A percentile compares a stretch with the other conserved stretches of the same genome.
These are phyloP conservation scores for Agonopterix subpropinquella DNA, from an alignment of 2,888 invertebrate species.

Conservation along the genomic window DNA sequence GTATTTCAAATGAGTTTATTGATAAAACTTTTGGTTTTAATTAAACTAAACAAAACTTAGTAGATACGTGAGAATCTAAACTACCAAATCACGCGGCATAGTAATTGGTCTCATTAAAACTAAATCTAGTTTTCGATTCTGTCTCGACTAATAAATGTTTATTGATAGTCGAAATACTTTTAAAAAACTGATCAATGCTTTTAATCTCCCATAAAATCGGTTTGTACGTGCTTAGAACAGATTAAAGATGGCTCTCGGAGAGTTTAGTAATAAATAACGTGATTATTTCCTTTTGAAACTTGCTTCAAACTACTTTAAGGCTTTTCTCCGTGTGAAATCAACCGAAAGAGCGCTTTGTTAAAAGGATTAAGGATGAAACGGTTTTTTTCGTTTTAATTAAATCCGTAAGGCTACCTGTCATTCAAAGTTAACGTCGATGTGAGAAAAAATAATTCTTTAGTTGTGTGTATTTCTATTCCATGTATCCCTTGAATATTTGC, in stretches of 20 bases:
- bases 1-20: no score
- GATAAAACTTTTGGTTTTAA: no score
- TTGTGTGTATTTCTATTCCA: no score
- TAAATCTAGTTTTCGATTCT: slow-evolving; percentile 32
- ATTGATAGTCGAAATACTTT: slow-evolving; percentile 46
- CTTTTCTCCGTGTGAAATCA: slow-evolving; percentile 49
- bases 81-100: slow-evolving; percentile 17
- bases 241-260: slow-evolving; percentile 62
- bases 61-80: neutral
- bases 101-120: slow-evolving; percentile 41
- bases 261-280: slow-evolving; percentile 64
- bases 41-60: no score
- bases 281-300: slow-evolving; percentile 69
- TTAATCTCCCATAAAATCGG: slow-evolving; percentile 67
- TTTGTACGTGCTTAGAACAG: slow-evolving; percentile 57
- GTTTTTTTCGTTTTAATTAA: slow-evolving; percentile 13
- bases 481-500: no score
- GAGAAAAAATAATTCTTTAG: neutral
- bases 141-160: slow-evolving; percentile 38
- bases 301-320: slow-evolving; percentile 42
- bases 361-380: slow-evolving; percentile 41
- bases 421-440: neutral
- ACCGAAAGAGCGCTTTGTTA: slow-evolving; percentile 46
- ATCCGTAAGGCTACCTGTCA: slow-evolving; percentile 20
- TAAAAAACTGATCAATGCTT: slow-evolving; percentile 54